Base-by-base conservation (phyloP, 1,140 invertebrate species). In the Berghia stephanieae region DNA sequence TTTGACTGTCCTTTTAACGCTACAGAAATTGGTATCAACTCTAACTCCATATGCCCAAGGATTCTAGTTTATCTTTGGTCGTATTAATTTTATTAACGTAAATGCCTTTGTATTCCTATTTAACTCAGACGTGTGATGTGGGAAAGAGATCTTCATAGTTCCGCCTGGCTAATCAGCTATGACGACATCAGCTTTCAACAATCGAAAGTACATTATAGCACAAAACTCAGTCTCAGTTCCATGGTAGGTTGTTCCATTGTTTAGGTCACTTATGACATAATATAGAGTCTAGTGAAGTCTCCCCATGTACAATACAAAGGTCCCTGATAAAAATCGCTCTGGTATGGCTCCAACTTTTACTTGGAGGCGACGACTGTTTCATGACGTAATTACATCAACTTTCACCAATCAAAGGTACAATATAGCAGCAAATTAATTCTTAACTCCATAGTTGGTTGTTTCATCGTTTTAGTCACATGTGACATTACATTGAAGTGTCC, bases 301-400 rank as follows among this genome's bases (percentile, higher is more conserved):
- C 31, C n/a, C n/a, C n/a, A n/a, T n/a, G n/a, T n/a, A n/a, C n/a
- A n/a, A n/a, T n/a, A n/a, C n/a, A n/a, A n/a, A n/a, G n/a, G n/a
- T n/a, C n/a, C n/a, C n/a, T n/a, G n/a, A n/a, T n/a, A n/a, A n/a
- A n/a, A n/a, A n/a, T n/a, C n/a, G n/a, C n/a, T n/a, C n/a, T n/a
- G n/a, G n/a, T n/a, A n/a, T n/a, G 68, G 3, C 13, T 5, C 44
- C 3, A n/a, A 70, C n/a, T n/a, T n/a, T n/a, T n/a, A n/a, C n/a
- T n/a, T n/a, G n/a, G n/a, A n/a, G n/a, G n/a, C n/a, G n/a, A n/a
- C n/a, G n/a, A n/a, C n/a, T n/a, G n/a, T n/a, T n/a, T n/a, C n/a
- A n/a, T n/a, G n/a, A n/a, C n/a, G n/a, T 21, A 40, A 63, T n/a
- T 78, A 84, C 43, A 77, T 84, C 21, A 78, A 75, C 6, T 84